phyloP scores from a whole-genome alignment of 2,888 invertebrate genomes.

The Pterostichus madidus region DNA sequence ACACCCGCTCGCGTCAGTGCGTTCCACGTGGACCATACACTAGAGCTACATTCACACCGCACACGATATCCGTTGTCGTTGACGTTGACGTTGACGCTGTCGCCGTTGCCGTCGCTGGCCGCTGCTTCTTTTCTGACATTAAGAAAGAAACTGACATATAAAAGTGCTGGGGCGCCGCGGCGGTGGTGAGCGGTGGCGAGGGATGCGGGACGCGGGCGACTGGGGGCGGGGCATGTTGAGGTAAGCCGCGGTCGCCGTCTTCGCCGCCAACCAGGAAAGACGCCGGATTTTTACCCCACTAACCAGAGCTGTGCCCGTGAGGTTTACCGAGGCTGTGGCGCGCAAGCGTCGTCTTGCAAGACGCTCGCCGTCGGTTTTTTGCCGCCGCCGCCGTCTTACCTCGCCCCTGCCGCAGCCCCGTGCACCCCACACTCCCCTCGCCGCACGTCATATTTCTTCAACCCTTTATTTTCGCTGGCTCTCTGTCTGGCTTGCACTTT shows the following conservation, averaged over 20 bases:
- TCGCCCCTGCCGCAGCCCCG: constrained; percentile 61
- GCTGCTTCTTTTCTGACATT: constrained; percentile 76
- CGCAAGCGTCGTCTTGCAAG: constrained; percentile 73
- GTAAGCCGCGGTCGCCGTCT: constrained; percentile 77
- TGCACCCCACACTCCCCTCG: not conserved
- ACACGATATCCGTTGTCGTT: not conserved
- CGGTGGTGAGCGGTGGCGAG: constrained; percentile 67
- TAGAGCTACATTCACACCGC: not conserved
- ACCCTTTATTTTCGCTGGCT: constrained; percentile 63
- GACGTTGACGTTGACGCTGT: no score
- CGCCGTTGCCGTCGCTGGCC: not conserved
- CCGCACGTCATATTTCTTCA: constrained; percentile 65
- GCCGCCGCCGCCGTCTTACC: constrained; percentile 72
- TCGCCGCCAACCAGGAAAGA: constrained; percentile 79
- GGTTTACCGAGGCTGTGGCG: constrained; percentile 77
- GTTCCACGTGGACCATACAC: not conserved
- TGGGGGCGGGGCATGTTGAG: constrained; percentile 78
- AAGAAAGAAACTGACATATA: constrained; percentile 73
- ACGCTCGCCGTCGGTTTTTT: constrained; percentile 72
- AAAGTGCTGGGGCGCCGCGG: constrained; percentile 68
- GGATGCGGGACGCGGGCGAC: constrained; percentile 69
- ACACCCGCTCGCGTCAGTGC: not conserved
- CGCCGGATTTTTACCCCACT: constrained; percentile 79
- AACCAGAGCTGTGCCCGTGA: constrained; percentile 79
- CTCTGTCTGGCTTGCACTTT: constrained; percentile 64